Conservation (phyloP, 2,888 invertebrate genomes). For the Entomobrya proxima region DNA sequence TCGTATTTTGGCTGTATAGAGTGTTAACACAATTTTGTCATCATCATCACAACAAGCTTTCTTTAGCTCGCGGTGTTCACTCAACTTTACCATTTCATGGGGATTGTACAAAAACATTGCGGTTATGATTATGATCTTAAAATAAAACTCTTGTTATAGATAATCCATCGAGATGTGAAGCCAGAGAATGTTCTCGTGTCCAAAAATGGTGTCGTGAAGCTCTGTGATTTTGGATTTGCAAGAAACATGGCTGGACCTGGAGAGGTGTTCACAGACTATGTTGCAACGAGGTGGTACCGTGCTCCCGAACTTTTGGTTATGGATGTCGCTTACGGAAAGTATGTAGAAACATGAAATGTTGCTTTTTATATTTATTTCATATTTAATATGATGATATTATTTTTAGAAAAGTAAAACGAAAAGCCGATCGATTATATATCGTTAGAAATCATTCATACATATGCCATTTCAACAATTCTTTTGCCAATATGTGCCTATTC, state of each 20-base stretch:
- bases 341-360: slow-evolving; percentile 49
- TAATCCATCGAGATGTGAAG: slow-evolving; percentile 92
- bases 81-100: background rate
- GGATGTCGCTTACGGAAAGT: slow-evolving; percentile 75
- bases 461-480: background rate
- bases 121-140: slow-evolving; percentile 7
- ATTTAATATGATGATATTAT: background rate
- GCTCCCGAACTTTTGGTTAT: slow-evolving; percentile 91
- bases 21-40: slow-evolving; percentile 43
- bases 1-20: background rate
- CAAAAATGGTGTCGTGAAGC: slow-evolving; percentile 87
- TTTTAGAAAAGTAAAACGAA: slow-evolving; percentile 10
- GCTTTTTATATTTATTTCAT: background rate
- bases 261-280: slow-evolving; percentile 92
- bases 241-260: slow-evolving; percentile 81
- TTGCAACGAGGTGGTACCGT: slow-evolving; percentile 92
- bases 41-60: background rate
- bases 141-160: slow-evolving; percentile 79
- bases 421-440: slow-evolving; percentile 33
- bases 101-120: background rate
- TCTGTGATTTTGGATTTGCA: slow-evolving; percentile 94
- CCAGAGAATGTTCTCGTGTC: slow-evolving; percentile 93
- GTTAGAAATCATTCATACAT: too few relatives aligned
- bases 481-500: background rate
- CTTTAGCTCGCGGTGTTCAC: background rate